Conservation (phyloP, 2,797 vertebrate genomes). For the Melanotaenia trifasciata region DNA sequence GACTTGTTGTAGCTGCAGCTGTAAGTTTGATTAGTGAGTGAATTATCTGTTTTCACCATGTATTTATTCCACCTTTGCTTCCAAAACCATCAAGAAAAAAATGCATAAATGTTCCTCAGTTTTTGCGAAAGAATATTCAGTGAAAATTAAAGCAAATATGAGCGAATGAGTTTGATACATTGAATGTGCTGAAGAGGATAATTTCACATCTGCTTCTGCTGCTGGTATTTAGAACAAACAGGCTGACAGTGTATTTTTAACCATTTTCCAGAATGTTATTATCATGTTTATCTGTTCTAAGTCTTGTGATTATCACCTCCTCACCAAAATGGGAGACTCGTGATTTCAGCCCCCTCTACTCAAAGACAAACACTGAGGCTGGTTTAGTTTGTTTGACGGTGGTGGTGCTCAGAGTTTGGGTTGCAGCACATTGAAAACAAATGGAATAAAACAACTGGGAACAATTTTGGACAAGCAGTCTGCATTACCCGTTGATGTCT, state of each 20-base stretch:
- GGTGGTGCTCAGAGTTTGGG: conserved; percentile 14
- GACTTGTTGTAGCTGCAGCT: conserved; percentile 10
- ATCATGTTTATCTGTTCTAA: conserved; percentile 68
- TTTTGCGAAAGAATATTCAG: conserved; percentile 23
- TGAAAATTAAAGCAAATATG: conserved; percentile 25
- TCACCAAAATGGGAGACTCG: conserved; percentile 66
- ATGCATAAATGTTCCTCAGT: conserved; percentile 31
- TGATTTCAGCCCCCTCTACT: conserved; percentile 58
- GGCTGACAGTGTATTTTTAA: conserved; percentile 74
- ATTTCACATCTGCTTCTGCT: conserved; percentile 66
- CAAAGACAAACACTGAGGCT: conserved; percentile 58
- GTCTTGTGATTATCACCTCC: conserved; percentile 78
- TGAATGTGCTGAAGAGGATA: conserved; percentile 56
- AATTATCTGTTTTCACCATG: conserved; percentile 19
- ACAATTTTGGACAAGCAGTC: conserved; percentile 23
- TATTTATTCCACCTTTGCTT: conserved; percentile 29
- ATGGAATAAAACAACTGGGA: conserved; percentile 4
- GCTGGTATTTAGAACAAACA: conserved; percentile 72
- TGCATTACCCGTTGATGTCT: conserved; percentile 40
- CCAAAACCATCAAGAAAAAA: conserved; percentile 31
- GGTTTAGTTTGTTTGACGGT: conserved; percentile 38
- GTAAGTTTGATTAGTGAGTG: conserved; percentile 1
- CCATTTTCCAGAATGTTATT: conserved; percentile 67
- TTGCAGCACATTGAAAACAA: conserved; percentile 14
- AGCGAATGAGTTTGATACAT: conserved; percentile 53